Conservation (phyloP, 1,140 invertebrate species). For the Asobara japonica region DNA sequence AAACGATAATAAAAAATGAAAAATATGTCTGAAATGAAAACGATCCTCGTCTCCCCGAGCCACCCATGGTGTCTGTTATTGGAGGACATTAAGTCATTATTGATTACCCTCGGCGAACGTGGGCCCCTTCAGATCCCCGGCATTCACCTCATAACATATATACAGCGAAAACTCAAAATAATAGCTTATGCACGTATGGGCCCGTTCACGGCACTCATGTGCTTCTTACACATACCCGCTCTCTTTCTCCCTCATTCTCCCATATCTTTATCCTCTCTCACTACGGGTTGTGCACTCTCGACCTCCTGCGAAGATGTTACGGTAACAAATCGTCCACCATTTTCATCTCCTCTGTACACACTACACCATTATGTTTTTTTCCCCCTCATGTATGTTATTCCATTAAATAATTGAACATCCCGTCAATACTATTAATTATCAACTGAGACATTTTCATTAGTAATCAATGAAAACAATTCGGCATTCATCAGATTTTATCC, state of each 20-base stretch:
- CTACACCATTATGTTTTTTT: not conserved
- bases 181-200: constrained; percentile 1
- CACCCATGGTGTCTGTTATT: constrained; percentile 64
- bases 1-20: constrained; percentile 20
- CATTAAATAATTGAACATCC: not conserved
- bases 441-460: not conserved
- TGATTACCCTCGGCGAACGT: constrained; percentile 58
- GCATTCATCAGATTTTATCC: not conserved
- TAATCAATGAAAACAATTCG: not conserved
- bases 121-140: constrained; percentile 26
- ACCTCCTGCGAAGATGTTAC: constrained; percentile 44
- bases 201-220: constrained; percentile 34
- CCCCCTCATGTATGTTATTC: not conserved
- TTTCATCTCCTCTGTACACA: constrained; percentile 15
- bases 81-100: constrained; percentile 65
- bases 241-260: constrained; percentile 33
- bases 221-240: not conserved
- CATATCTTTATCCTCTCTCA: too few relatives aligned
- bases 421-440: not conserved
- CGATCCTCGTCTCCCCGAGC: constrained; percentile 40
- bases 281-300: constrained; percentile 37
- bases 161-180: constrained; percentile 25
- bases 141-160: constrained; percentile 4
- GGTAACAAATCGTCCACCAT: constrained; percentile 46
- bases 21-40: constrained; percentile 17